phyloP scores from a whole-genome alignment of 2,113 vertebrate genomes.

The Corapipo altera region DNA sequence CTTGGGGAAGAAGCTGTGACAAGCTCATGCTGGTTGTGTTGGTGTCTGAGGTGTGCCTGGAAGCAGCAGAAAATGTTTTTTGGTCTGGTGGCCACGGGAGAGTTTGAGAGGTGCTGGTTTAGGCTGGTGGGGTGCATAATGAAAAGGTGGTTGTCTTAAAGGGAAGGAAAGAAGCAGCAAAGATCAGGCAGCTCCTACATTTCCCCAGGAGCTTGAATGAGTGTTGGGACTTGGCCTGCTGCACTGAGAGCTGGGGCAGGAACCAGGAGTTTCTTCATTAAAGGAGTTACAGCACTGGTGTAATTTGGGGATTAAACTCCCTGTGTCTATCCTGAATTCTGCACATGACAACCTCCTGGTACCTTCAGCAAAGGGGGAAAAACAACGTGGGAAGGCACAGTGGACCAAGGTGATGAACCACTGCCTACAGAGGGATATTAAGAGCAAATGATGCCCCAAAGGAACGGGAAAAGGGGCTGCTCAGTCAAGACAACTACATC shows the following conservation, averaged over 20 bases:
- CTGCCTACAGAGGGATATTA: not conserved
- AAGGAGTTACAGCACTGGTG: not conserved
- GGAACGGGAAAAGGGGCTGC: not conserved
- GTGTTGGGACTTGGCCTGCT: not conserved
- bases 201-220: not conserved
- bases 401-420: not conserved
- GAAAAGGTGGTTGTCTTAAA: not conserved
- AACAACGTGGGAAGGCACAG: not conserved
- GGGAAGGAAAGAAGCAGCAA: not conserved
- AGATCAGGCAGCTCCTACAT: not conserved
- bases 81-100: not conserved
- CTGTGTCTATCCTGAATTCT: not conserved
- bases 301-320: not conserved
- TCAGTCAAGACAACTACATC: not conserved
- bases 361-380: not conserved
- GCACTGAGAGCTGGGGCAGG: not conserved
- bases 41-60: not conserved
- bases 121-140: not conserved
- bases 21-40: not conserved
- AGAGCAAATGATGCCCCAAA: not conserved
- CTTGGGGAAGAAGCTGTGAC: not conserved
- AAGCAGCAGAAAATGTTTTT: not conserved
- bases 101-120: not conserved
- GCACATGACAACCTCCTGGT: not conserved
- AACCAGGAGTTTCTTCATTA: not conserved